Evolutionary conservation across 2,113 vertebrate species (phyloP).

Genomic region (Electrona antarctica): DNA sequence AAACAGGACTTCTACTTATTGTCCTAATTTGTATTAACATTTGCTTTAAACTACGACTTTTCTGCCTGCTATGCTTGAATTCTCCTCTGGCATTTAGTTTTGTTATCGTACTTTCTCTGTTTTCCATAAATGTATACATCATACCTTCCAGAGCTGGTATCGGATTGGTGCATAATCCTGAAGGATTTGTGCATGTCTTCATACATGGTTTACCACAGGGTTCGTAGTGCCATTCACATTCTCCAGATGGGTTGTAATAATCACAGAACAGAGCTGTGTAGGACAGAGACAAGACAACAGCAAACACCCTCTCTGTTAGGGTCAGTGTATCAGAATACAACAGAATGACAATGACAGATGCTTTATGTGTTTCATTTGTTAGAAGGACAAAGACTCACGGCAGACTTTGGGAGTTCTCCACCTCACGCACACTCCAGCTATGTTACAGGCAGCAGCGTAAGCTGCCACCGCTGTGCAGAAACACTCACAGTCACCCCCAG

Average conservation of each 20-base stretch:
- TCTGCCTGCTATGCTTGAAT: no score
- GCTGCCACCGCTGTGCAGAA: conserved; percentile 92
- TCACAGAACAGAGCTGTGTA: conserved; percentile 89
- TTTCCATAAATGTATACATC: neutral
- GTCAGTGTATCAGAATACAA: neutral
- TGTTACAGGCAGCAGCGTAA: conserved; percentile 87
- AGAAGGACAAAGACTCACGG: conserved; percentile 80
- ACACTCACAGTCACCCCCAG: conserved; percentile 92
- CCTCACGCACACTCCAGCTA: conserved; percentile 80
- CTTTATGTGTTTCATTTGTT: neutral
- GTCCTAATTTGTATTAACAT: no score
- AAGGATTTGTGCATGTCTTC: conserved; percentile 88
- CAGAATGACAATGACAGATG: neutral
- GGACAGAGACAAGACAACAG: neutral
- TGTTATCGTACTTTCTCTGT: no score
- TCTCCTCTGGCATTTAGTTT: no score
- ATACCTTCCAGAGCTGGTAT: conserved; percentile 87
- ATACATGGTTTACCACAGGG: conserved; percentile 85
- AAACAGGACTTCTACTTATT: no score
- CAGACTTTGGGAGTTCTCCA: conserved; percentile 91
- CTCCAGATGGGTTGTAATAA: conserved; percentile 86
- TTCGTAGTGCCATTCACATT: conserved; percentile 91
- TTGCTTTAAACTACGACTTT: no score
- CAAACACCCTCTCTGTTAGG: neutral
- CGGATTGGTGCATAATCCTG: conserved; percentile 80